phyloP scores from a whole-genome alignment of 2,888 invertebrate species.

The Aquatica leii region DNA sequence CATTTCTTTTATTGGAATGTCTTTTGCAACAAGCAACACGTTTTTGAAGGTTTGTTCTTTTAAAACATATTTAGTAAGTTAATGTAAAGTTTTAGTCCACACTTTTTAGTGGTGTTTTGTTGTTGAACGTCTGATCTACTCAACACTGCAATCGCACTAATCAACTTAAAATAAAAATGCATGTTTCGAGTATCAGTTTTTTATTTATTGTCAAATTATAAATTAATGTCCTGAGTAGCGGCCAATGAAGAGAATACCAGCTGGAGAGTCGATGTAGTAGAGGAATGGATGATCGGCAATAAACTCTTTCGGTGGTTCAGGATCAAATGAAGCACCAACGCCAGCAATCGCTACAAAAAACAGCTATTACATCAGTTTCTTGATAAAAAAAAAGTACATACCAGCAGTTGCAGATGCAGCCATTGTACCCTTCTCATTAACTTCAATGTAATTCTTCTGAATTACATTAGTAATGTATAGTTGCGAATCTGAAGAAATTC shows the following conservation, averaged over 20 bases:
- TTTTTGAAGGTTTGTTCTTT: too few species aligned
- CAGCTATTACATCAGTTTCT: not conserved
- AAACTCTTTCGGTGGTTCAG: not conserved
- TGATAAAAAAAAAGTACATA: not conserved
- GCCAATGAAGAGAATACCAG: constrained; percentile 5
- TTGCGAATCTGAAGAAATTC: not conserved
- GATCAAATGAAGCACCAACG: not conserved
- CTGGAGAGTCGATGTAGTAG: not conserved
- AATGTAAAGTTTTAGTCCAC: too few species aligned
- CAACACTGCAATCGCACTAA: too few species aligned
- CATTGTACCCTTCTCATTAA: constrained; percentile 9
- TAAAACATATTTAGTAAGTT: too few species aligned
- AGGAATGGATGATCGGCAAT: constrained; percentile 9
- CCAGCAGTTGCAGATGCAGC: constrained; percentile 10
- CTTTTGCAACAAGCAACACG: too few species aligned
- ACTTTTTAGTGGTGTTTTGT: too few species aligned
- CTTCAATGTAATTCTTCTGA: constrained; percentile 11
- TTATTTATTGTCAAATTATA: too few species aligned
- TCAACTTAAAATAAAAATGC: too few species aligned
- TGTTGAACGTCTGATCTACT: too few species aligned
- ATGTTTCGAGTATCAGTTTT: too few species aligned
- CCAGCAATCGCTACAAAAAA: not conserved
- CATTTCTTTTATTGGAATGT: too few species aligned
- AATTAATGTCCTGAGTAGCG: not conserved
- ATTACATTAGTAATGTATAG: not conserved